A percentile compares a stretch with the other conserved stretches of the same genome.
phyloP scores from a whole-genome alignment of 2,888 invertebrate genomes.

The Cacoxenus indagator region DNA sequence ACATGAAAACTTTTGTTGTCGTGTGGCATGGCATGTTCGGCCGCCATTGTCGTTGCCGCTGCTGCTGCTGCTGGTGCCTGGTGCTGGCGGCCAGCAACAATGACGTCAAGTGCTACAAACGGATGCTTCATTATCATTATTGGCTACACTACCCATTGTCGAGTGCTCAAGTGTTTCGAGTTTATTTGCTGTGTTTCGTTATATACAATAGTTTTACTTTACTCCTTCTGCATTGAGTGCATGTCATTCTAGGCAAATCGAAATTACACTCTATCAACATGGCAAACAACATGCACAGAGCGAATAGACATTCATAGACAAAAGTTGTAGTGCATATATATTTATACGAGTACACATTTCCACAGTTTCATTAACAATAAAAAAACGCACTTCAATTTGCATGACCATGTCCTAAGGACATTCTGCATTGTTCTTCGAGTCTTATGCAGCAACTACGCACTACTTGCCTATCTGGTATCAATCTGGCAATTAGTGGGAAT shows the following conservation, averaged over 20 bases:
- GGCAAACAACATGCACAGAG: too few species aligned
- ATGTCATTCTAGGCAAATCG: neutral
- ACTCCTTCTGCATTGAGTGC: neutral
- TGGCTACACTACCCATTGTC: neutral
- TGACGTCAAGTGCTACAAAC: neutral
- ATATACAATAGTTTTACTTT: neutral
- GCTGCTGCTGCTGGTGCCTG: neutral
- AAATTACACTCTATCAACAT: neutral
- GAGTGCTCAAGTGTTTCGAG: neutral
- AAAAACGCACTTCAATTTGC: too few species aligned
- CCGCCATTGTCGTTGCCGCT: neutral
- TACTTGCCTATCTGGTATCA: too few species aligned
- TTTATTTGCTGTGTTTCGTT: neutral
- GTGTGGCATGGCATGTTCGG: constrained; percentile 4
- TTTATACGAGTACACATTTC: too few species aligned
- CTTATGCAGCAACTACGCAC: too few species aligned
- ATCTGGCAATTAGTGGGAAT: too few species aligned
- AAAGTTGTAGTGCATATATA: too few species aligned
- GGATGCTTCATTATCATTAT: constrained; percentile 17
- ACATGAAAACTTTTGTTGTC: constrained; percentile 23
- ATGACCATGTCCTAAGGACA: too few species aligned
- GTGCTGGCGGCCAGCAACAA: neutral
- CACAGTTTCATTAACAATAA: too few species aligned
- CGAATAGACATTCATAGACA: too few species aligned
- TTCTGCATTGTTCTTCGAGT: too few species aligned